Conservation (phyloP, 2,113 vertebrate species). For the Muntiacus muntjak region DNA sequence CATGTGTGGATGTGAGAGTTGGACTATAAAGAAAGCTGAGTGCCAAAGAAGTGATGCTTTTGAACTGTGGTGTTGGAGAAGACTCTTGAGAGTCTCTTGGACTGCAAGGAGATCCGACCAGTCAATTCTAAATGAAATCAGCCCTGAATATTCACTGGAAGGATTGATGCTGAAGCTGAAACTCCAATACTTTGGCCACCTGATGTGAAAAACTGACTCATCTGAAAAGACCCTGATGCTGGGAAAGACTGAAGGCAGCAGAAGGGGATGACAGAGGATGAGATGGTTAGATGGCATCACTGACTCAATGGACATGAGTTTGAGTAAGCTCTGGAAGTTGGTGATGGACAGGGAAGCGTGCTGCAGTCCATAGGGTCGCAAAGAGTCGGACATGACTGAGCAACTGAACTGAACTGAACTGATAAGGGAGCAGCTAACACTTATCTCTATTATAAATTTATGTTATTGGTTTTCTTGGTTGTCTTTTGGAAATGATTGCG, state of each 20-base stretch:
- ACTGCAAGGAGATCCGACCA: not conserved
- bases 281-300: not conserved
- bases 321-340: not conserved
- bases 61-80: not conserved
- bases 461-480: not conserved
- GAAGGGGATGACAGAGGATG: not conserved
- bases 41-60: not conserved
- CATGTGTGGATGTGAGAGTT: not conserved
- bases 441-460: not conserved
- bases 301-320: not conserved
- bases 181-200: not conserved
- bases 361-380: not conserved
- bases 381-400: not conserved
- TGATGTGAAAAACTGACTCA: not conserved
- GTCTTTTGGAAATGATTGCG: not conserved
- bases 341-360: not conserved
- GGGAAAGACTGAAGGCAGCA: not conserved
- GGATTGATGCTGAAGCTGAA: not conserved
- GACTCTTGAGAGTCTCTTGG: not conserved
- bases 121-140: not conserved
- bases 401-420: not conserved
- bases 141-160: not conserved
- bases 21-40: not conserved
- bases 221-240: not conserved
- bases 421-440: not conserved